phyloP scores from a whole-genome alignment of 2,797 vertebrate genomes.

The Hippoglossus hippoglossus region DNA sequence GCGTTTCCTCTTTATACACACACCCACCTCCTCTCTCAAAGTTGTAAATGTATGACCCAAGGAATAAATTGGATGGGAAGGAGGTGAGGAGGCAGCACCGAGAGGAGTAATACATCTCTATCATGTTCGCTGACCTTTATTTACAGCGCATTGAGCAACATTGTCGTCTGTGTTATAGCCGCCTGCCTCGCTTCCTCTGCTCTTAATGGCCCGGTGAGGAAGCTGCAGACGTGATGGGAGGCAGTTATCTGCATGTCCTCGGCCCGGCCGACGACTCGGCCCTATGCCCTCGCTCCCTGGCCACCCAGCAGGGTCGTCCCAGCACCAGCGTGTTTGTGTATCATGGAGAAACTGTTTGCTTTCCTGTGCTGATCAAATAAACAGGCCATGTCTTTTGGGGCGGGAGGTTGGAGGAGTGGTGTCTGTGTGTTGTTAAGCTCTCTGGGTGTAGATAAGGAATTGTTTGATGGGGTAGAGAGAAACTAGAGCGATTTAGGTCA shows the following conservation, averaged over 20 bases:
- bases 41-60: constrained; percentile 79
- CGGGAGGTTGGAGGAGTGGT: constrained; percentile 66
- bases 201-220: constrained; percentile 50
- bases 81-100: constrained; percentile 63
- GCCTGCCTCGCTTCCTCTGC: constrained; percentile 51
- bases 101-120: constrained; percentile 76
- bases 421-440: constrained; percentile 83
- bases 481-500: constrained; percentile 85
- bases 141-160: constrained; percentile 65
- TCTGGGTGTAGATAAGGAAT: constrained; percentile 87
- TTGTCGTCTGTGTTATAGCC: constrained; percentile 34
- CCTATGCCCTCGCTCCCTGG: constrained; percentile 44
- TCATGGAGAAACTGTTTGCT: constrained; percentile 79
- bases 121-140: constrained; percentile 81
- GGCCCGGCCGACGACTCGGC: constrained; percentile 28
- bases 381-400: constrained; percentile 75
- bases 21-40: constrained; percentile 44
- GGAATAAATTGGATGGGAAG: constrained; percentile 80
- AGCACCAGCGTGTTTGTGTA: constrained; percentile 77
- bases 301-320: constrained; percentile 67
- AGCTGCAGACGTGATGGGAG: constrained; percentile 61
- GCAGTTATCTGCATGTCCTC: constrained; percentile 61
- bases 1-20: constrained; percentile 75
- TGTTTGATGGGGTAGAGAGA: constrained; percentile 87
- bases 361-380: constrained; percentile 82